phyloP scores from a whole-genome alignment of 53 echinoderm and acorn worm genomes.

The Paracentrotus lividus region DNA sequence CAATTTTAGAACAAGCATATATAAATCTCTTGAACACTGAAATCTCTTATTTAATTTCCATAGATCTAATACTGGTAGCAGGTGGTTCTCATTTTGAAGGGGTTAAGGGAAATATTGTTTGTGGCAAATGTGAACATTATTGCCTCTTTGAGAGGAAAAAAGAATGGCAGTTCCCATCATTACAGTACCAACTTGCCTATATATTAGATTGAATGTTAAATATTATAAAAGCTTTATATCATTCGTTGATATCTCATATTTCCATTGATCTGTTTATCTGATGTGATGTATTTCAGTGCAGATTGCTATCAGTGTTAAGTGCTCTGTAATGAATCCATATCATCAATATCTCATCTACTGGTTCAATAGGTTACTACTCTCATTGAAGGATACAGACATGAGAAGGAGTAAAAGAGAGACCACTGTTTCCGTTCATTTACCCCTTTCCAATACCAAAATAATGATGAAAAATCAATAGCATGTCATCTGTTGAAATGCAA shows the following conservation, averaged over 20 bases:
- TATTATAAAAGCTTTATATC: not conserved
- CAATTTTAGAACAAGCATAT: no score
- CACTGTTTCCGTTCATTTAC: not conserved
- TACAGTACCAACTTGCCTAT: not conserved
- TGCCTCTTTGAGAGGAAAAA: not conserved
- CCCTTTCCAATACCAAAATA: slow-evolving; percentile 11
- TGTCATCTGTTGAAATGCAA: slow-evolving; percentile 8
- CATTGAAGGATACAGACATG: not conserved
- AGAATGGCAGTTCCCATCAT: not conserved
- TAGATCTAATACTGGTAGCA: no score
- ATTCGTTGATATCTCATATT: not conserved
- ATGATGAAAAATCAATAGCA: slow-evolving; percentile 20
- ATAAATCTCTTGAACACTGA: no score
- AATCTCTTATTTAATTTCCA: no score
- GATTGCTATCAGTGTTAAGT: not conserved
- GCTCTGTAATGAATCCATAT: not conserved
- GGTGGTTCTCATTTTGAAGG: no score
- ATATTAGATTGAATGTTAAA: not conserved
- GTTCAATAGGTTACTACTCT: not conserved
- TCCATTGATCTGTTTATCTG: not conserved
- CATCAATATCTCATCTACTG: not conserved
- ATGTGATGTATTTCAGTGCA: not conserved
- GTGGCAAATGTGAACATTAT: no score
- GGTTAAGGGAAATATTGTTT: no score
- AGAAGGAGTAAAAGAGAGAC: not conserved